These are phyloP conservation scores for Ranitomeya variabilis DNA, from an alignment of 2,113 vertebrate genomes.

Conservation along the genomic window DNA sequence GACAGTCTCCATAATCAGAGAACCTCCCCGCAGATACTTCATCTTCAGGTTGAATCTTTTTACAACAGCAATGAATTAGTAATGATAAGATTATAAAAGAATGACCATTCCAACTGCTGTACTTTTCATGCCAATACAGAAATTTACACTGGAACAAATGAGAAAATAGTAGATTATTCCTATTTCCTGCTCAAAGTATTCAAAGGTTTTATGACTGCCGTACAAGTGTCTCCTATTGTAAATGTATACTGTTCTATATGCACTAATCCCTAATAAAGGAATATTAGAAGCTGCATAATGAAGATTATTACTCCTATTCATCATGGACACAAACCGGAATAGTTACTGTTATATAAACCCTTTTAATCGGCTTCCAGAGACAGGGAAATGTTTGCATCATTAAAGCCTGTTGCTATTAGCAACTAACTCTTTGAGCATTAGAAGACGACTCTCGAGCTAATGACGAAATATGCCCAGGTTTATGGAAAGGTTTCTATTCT, in stretches of 20 bases:
- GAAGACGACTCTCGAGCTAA: not conserved
- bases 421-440: constrained; percentile 16
- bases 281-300: constrained; percentile 10
- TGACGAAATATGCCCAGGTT: not conserved
- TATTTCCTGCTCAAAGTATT: no score
- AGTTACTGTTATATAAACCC: not conserved
- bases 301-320: not conserved
- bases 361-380: constrained; percentile 15
- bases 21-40: not conserved
- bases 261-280: not conserved
- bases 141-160: no score
- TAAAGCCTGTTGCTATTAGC: constrained; percentile 17
- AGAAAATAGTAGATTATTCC: no score
- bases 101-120: no score
- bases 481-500: not conserved
- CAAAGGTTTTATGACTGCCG: not conserved
- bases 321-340: constrained; percentile 10
- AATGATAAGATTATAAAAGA: no score
- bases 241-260: not conserved
- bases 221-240: not conserved
- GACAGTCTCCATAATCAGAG: not conserved
- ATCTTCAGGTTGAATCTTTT: not conserved
- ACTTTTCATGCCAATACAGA: no score
- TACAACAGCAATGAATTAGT: not conserved
- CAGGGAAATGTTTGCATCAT: constrained; percentile 16